Percentiles rank a stretch among this genome's conserved stretches.
Evolutionary conservation across 2,797 vertebrate species (phyloP).

Genomic region (Sylvilagus floridanus): DNA sequence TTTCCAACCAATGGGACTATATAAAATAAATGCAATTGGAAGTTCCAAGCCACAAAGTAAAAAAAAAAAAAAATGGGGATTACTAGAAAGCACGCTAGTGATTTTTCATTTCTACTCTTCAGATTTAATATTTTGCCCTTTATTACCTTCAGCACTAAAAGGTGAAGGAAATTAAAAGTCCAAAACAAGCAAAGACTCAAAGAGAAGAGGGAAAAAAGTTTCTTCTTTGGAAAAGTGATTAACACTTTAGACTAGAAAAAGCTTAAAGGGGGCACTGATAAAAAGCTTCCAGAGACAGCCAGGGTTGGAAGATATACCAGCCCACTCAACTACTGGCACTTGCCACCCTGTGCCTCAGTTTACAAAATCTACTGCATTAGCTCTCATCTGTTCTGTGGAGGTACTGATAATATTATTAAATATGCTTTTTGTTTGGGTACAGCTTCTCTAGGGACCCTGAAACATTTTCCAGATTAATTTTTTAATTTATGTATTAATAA

Average conservation of each 20-base stretch:
- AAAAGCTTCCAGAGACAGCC: neutral
- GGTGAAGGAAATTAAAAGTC: neutral
- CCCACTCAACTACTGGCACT: neutral
- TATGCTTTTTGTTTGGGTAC: slow-evolving; percentile 68
- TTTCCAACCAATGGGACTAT: slow-evolving; percentile 21
- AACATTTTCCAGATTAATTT: slow-evolving; percentile 80
- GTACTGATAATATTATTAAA: slow-evolving; percentile 61
- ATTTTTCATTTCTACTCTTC: slow-evolving; percentile 25
- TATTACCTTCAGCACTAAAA: slow-evolving; percentile 53
- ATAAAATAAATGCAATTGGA: slow-evolving; percentile 54
- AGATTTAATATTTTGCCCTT: slow-evolving; percentile 58
- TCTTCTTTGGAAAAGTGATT: slow-evolving; percentile 20
- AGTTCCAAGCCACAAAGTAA: slow-evolving; percentile 58
- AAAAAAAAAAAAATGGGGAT: slow-evolving; percentile 23
- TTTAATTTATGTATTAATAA: slow-evolving; percentile 84
- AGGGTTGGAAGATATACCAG: neutral
- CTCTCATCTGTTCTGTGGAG: slow-evolving; percentile 8
- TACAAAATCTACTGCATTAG: neutral
- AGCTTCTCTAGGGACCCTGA: slow-evolving; percentile 70
- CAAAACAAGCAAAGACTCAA: slow-evolving; percentile 44
- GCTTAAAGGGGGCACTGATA: too few relatives aligned
- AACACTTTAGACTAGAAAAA: slow-evolving; percentile 4
- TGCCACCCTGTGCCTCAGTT: slow-evolving; percentile 60
- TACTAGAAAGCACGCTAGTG: slow-evolving; percentile 40
- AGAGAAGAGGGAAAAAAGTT: slow-evolving; percentile 1